Evolutionary conservation across 2,113 vertebrate species (phyloP), one percentile per base, ranked within the genome.

Genomic region (Eptatretus burgeri): DNA sequence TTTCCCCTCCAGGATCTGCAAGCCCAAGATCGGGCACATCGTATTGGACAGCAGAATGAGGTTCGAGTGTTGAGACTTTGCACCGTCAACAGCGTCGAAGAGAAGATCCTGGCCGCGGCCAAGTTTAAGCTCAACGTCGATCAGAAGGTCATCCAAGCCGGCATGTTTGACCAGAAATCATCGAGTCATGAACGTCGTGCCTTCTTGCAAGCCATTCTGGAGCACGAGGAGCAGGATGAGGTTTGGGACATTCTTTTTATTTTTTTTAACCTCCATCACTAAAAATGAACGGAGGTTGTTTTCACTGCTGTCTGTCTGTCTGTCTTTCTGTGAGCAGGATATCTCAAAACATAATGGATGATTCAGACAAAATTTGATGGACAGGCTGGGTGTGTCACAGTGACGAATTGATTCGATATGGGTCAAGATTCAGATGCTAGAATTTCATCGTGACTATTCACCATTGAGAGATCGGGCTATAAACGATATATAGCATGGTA

Each of bases 121-220:
- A 86, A 86, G 63, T 86, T 84, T 68, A 86, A 86, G 66, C 72
- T 86, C 64, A 86, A 86, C 1, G 83, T 86, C 62, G 83, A 86
- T 68, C 83, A 86, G 66, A 86, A 86, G 65, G 83, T 86, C 66
- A 86, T 86, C 70, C 83, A 85, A 67, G 83, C 83, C 0, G 83
- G 83, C 70, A 86, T 86, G 83, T 86, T 86, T 63, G 83, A 86
- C 71, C 83, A 86, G 69, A 86, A 86, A 50, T 86, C 83, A 63
- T 86, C 83, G 14, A 77, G 83, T 72, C 82, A 86, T 1, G 82
- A 86, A 68, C 74, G 82, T 20, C 77, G 81, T 51, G 83, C 76
- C 1, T 85, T 86, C 62, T 75, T 86, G 12, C 82, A 86, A 66
- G 82, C 83, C 66, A 81, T 86, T 67, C 11, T 86, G 72, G 82